Conservation (phyloP, 2,113 vertebrate species). For the Oryzias woworae region DNA sequence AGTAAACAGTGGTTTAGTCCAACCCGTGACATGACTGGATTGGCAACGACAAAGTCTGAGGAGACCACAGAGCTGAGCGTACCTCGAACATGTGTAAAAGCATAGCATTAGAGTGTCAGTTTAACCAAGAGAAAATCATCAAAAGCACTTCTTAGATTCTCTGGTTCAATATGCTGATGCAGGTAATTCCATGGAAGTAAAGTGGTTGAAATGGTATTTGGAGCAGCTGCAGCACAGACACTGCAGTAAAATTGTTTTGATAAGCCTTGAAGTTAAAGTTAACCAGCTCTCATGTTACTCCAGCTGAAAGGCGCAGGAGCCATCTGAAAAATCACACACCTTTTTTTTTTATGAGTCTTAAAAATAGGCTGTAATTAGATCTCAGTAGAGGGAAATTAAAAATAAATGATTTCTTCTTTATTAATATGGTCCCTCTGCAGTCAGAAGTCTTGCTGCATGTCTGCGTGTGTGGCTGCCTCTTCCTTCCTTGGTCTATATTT, state of each 20-base stretch:
- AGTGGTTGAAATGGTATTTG: not conserved
- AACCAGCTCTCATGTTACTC: conserved; percentile 19
- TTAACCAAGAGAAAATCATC: no score
- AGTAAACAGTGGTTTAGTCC: no score
- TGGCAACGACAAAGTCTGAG: no score
- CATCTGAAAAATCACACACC: conserved; percentile 65
- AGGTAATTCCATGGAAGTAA: not conserved
- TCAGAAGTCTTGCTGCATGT: conserved; percentile 66
- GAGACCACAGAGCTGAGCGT: no score
- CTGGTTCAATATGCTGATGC: no score
- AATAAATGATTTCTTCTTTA: conserved; percentile 86
- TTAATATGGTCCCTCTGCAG: conserved; percentile 74
- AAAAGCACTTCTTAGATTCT: no score
- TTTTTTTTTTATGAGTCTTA: conserved; percentile 54
- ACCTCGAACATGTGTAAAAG: no score
- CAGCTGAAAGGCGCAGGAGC: conserved; percentile 27
- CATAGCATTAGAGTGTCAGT: no score
- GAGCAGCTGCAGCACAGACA: not conserved
- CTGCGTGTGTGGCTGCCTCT: conserved; percentile 32
- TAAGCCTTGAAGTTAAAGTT: conserved; percentile 3
- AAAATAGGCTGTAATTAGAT: conserved; percentile 85
- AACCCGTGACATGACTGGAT: no score
- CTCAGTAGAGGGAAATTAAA: conserved; percentile 79
- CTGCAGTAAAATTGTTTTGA: not conserved
- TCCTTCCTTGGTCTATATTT: conserved; percentile 65